phyloP scores from a whole-genome alignment of 1,140 invertebrate genomes.

The Lasaia peninsularis region DNA sequence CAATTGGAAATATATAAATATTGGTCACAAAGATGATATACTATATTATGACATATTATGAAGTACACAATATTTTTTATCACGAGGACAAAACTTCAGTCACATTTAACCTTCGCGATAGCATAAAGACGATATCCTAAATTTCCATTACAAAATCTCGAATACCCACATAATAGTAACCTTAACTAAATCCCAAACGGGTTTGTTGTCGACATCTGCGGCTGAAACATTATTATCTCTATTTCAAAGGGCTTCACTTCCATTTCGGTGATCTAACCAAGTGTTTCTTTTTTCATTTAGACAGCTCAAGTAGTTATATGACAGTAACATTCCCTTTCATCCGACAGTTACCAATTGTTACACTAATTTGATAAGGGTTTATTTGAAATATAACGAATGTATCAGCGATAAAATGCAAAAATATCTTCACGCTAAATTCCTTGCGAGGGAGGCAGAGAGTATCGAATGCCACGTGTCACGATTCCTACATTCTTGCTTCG shows the following conservation, averaged over 20 bases:
- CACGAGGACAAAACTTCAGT: neutral
- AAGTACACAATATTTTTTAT: too few species aligned
- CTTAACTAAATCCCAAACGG: conserved; percentile 39
- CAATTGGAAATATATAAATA: too few species aligned
- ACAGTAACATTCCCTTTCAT: conserved; percentile 5
- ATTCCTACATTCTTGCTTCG: too few species aligned
- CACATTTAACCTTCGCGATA: neutral
- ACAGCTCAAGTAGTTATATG: conserved; percentile 29
- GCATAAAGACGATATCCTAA: neutral
- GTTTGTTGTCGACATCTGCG: conserved; percentile 41
- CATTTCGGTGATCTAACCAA: conserved; percentile 50
- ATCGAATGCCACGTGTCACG: too few species aligned
- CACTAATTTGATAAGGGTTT: neutral
- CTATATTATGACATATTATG: too few species aligned
- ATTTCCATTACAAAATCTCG: conserved; percentile 6
- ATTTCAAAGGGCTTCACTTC: conserved; percentile 58
- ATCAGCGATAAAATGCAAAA: too few species aligned
- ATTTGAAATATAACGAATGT: neutral
- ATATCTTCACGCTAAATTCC: too few species aligned
- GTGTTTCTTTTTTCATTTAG: conserved; percentile 54
- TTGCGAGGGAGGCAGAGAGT: too few species aligned
- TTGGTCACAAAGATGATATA: too few species aligned
- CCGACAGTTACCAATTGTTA: neutral
- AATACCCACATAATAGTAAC: conserved; percentile 13
- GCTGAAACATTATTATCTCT: conserved; percentile 61